These are phyloP conservation scores for Aporophyla lueneburgensis DNA, from an alignment of 2,888 invertebrate species.

Conservation along the genomic window DNA sequence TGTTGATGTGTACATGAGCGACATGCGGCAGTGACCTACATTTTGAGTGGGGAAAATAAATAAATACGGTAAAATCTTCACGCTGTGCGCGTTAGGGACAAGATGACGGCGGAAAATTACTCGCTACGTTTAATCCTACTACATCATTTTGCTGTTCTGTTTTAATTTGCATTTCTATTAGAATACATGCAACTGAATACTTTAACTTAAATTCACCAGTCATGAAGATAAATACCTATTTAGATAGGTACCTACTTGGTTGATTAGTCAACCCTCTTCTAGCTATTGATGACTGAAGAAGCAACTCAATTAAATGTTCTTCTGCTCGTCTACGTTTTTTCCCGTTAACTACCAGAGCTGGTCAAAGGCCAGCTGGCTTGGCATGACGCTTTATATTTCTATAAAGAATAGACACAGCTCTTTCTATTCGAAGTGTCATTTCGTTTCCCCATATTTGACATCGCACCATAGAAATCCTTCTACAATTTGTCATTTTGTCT, in stretches of 20 bases:
- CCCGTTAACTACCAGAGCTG: not conserved
- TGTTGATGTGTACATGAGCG: constrained; percentile 18
- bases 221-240: not conserved
- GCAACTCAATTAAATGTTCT: not conserved
- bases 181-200: not conserved
- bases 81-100: constrained; percentile 32
- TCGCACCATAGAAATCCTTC: no score
- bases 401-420: not conserved
- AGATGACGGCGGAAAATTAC: constrained; percentile 22
- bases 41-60: constrained; percentile 9
- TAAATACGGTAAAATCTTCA: constrained; percentile 18
- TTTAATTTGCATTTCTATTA: constrained; percentile 17
- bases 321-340: not conserved
- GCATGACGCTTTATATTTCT: not conserved
- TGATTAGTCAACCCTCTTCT: not conserved
- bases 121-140: constrained; percentile 6
- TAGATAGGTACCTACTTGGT: no score
- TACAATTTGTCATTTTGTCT: no score
- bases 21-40: constrained; percentile 39
- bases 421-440: no score
- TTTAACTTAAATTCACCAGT: not conserved
- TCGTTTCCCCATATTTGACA: no score
- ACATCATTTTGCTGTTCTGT: not conserved
- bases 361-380: not conserved
- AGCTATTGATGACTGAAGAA: not conserved